Base-by-base conservation (phyloP, 2,797 vertebrate genomes). In the Buphagus erythrorhynchus region DNA sequence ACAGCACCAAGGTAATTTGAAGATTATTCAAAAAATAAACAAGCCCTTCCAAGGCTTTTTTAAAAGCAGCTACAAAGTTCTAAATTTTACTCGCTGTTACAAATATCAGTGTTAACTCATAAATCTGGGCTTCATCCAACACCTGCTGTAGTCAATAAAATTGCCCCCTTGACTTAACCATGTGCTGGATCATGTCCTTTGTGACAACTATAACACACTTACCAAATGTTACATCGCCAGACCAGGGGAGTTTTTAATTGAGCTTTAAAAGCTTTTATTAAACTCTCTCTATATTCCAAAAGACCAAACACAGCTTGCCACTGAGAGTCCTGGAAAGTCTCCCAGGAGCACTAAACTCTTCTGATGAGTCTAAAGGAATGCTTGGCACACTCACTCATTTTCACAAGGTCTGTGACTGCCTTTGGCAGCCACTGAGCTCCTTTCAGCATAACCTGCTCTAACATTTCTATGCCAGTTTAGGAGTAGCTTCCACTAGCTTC, bases 101-200 rank as follows among this genome's bases (percentile, higher is more conserved):
- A 91, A 80, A 92, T 51, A 89, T 58, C n/a, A 3, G 13, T 46
- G 38, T 75, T 95, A 83, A 88, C 65, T 96, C 79, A 69, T 75
- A 93, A 94, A 95, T 88, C 79, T 91, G 89, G 73, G 58, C 46
- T 94, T 93, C 62, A 59, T 95, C 89, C 96, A 96, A 84, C 69
- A 86, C 72, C 78, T 80, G 81, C 7, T 90, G 78, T 75, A 93
- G 87, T 90, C 87, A 95, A 86, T 58, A 90, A 93, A 93, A 92
- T 29, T 78, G 93, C 91, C 96, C 95, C 91, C 61, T 95, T 95
- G 96, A 95, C 95, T 95, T 88, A 91, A 91, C 94, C 73, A 57
- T 91, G 96, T 43, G 89, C 91, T 75, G 82, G 91, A 97, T 93
- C 93, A 95, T 0, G 48, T 94, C 96, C 96, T 95, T 73, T 81